Evolutionary conservation across 2,888 invertebrate genomes (phyloP).

Genomic region (Parnassius orleans): DNA sequence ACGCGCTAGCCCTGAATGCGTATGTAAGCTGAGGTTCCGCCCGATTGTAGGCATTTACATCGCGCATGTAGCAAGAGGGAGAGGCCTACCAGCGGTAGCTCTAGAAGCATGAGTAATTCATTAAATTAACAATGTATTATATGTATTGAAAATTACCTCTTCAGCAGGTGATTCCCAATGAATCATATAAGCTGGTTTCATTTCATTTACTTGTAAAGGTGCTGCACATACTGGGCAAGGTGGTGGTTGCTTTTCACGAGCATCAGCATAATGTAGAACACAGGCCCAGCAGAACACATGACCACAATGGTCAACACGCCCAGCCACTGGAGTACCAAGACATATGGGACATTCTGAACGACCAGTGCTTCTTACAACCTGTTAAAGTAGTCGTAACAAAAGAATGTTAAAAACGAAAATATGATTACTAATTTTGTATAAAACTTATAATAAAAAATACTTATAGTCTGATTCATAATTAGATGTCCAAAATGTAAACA

Average conservation of each 20-base stretch:
- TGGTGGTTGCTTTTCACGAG: slow-evolving; percentile 89
- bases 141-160: slow-evolving; percentile 47
- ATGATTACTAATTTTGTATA: not conserved
- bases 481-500: too few species aligned
- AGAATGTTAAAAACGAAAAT: not conserved
- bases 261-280: slow-evolving; percentile 93
- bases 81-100: too few species aligned
- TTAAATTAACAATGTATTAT: too few species aligned
- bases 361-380: slow-evolving; percentile 69
- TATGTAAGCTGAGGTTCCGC: too few species aligned
- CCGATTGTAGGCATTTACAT: too few species aligned
- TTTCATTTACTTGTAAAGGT: slow-evolving; percentile 87
- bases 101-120: too few species aligned
- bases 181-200: slow-evolving; percentile 84
- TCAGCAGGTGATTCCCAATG: slow-evolving; percentile 65
- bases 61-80: too few species aligned
- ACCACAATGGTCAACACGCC: slow-evolving; percentile 96
- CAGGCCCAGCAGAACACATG: slow-evolving; percentile 99
- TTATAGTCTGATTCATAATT: not conserved
- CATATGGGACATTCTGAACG: slow-evolving; percentile 92
- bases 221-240: slow-evolving; percentile 96
- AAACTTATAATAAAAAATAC: slow-evolving; percentile 18
- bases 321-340: slow-evolving; percentile 91
- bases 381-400: slow-evolving; percentile 1
- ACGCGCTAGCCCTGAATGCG: too few species aligned